phyloP scores from a whole-genome alignment of 2,113 vertebrate genomes.

The Electrona antarctica region DNA sequence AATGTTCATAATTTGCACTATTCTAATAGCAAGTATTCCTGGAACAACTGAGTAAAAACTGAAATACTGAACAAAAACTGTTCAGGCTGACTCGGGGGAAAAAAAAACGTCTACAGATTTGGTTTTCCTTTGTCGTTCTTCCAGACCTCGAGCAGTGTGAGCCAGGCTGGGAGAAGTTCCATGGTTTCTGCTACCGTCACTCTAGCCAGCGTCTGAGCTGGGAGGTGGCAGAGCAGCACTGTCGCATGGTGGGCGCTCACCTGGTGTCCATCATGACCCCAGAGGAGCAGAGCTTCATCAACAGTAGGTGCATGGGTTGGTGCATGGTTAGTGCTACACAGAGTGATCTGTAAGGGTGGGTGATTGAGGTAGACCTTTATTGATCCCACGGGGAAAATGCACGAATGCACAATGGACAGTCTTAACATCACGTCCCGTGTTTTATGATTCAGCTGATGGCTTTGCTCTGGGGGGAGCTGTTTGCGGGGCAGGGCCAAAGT shows the following conservation, averaged over 20 bases:
- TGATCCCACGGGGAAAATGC: too few relatives aligned
- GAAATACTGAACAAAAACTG: too few relatives aligned
- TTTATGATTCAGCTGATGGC: too few relatives aligned
- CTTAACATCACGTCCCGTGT: too few relatives aligned
- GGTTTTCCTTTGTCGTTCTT: conserved; percentile 11
- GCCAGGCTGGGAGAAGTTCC: conserved; percentile 89
- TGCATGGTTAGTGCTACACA: too few relatives aligned
- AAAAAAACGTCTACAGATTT: too few relatives aligned
- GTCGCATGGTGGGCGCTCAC: conserved; percentile 85
- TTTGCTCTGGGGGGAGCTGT: too few relatives aligned
- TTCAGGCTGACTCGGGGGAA: too few relatives aligned
- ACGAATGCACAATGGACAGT: too few relatives aligned
- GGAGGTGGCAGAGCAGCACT: conserved; percentile 91
- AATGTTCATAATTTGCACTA: neutral
- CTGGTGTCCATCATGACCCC: conserved; percentile 89
- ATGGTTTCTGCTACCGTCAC: conserved; percentile 92
- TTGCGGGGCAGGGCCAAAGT: too few relatives aligned
- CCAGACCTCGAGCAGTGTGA: conserved; percentile 86
- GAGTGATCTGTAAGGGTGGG: too few relatives aligned
- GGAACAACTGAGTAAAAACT: neutral
- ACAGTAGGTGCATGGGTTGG: conserved; percentile 73
- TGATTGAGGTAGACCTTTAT: too few relatives aligned
- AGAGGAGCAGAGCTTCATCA: conserved; percentile 92
- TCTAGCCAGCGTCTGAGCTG: conserved; percentile 87
- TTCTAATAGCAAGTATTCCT: conserved; percentile 43